Evolutionary conservation across 2,797 vertebrate species (phyloP), one percentile per base, ranked within the genome.

Genomic region (Pelochelys cantorii): DNA sequence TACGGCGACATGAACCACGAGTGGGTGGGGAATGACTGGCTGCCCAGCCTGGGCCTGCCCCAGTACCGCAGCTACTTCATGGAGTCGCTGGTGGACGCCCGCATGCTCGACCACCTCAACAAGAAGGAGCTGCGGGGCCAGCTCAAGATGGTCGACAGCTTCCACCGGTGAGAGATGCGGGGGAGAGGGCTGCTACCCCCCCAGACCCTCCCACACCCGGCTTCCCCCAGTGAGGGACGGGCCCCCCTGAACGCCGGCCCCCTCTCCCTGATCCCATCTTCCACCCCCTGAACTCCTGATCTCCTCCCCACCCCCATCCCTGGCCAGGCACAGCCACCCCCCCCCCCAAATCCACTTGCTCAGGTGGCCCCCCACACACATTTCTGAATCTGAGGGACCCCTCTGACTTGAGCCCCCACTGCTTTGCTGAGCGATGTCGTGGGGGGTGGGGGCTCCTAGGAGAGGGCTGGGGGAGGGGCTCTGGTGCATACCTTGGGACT

Each of bases 71-170:
- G 98, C 97, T 99, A 99, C 96, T 99, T 99, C 98, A 99, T 99
- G 99, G 99, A 99, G 98, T 99, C 99, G 20, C 98, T 99, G 96
- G 99, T 99, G 95, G 99, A 99, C 37, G 99, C 99, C 2, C 98
- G 99, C 68, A 99, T 99, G 99, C 90, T 99, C 94, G 99, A 99
- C 96, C 99, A 99, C 93, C 98, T 99, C 78, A 99, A 99, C 97
- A 99, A 99, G 98, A 99, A 99, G 96, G 99, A 99, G 97, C 98
- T 99, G 91, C 97, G 99, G 62, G 99, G 99, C 55, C 99, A 99
- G 92, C 98, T 99, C 55, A 99, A 99, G 95, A 99, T 99, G 99
- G 99, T 99, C 95, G 99, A 99, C 98, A 99, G 99, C 97, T 99
- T 99, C 97, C 99, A 99, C 98, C 98, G 99, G 99, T 99, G 96